These are phyloP conservation scores for Coptotermes formosanus DNA, from an alignment of 1,140 invertebrate species.

Conservation along the genomic window DNA sequence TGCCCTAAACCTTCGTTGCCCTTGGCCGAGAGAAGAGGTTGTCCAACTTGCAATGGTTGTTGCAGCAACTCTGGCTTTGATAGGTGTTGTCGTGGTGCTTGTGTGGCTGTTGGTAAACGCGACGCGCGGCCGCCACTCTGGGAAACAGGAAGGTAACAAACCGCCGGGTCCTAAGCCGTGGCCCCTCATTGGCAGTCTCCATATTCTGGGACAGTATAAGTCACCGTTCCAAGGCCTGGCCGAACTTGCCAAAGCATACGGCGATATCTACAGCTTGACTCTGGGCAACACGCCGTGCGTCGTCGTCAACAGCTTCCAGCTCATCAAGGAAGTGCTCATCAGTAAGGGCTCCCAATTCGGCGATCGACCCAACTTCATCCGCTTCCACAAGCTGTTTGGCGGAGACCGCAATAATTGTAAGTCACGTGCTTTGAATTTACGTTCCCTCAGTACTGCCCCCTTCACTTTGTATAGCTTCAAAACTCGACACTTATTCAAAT, in stretches of 20 bases:
- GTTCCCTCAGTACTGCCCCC: background rate
- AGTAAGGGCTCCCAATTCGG: conserved; percentile 77
- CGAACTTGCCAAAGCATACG: conserved; percentile 65
- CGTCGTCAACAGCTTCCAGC: conserved; percentile 71
- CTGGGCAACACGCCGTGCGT: conserved; percentile 70
- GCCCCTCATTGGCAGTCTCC: conserved; percentile 71
- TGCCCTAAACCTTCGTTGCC: background rate
- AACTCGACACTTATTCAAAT: no score
- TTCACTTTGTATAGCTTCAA: no score
- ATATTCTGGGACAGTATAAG: conserved; percentile 61
- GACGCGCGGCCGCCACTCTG: conserved; percentile 10
- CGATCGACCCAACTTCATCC: conserved; percentile 74
- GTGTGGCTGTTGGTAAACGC: background rate
- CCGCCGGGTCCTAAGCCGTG: conserved; percentile 63
- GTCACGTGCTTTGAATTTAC: conserved; percentile 45
- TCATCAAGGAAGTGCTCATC: conserved; percentile 77
- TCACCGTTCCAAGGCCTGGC: conserved; percentile 73
- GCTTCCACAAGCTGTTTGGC: conserved; percentile 72
- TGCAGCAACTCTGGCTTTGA: background rate
- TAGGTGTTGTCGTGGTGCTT: conserved; percentile 29
- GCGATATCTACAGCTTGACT: conserved; percentile 70
- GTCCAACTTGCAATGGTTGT: background rate
- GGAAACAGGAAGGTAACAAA: conserved; percentile 35
- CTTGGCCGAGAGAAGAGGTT: background rate
- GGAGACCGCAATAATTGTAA: conserved; percentile 77